Percentiles rank a stretch among this genome's conserved stretches.
phyloP scores from a whole-genome alignment of 1,140 invertebrate species.

The Camponotus pennsylvanicus region DNA sequence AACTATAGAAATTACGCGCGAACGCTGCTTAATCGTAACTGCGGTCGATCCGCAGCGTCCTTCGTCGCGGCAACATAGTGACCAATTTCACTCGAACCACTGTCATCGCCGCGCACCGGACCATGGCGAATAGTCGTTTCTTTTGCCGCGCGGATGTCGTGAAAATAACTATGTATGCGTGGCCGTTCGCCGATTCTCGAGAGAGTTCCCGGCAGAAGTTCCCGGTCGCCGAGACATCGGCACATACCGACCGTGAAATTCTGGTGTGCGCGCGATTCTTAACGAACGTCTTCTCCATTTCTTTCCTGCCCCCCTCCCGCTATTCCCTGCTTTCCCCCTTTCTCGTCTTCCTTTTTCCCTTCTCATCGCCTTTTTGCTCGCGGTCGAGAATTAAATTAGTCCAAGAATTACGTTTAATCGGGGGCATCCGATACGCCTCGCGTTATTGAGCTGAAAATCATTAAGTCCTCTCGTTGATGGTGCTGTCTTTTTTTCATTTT shows the following conservation, averaged over 20 bases:
- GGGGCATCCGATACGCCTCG: slow-evolving; percentile 26
- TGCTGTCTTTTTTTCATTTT: background rate
- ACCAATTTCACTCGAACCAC: slow-evolving; percentile 74
- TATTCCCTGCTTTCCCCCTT: too few species aligned
- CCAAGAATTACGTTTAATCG: slow-evolving; percentile 45
- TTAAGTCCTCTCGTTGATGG: background rate
- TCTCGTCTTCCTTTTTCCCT: background rate
- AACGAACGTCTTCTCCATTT: slow-evolving; percentile 63
- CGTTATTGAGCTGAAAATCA: slow-evolving; percentile 39
- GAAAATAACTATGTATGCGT: slow-evolving; percentile 75
- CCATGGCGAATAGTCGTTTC: slow-evolving; percentile 74
- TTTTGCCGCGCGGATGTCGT: slow-evolving; percentile 76
- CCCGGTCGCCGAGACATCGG: slow-evolving; percentile 46
- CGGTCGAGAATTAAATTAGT: slow-evolving; percentile 54
- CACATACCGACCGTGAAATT: slow-evolving; percentile 71
- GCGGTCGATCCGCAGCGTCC: slow-evolving; percentile 67
- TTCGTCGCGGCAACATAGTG: slow-evolving; percentile 72
- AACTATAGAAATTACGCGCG: slow-evolving; percentile 65
- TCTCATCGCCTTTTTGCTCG: slow-evolving; percentile 5
- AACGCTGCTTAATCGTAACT: slow-evolving; percentile 73
- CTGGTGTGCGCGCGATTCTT: slow-evolving; percentile 59
- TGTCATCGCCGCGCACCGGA: slow-evolving; percentile 71
- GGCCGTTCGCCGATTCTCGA: slow-evolving; percentile 55
- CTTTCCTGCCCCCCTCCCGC: background rate
- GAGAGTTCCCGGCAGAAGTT: slow-evolving; percentile 29